phyloP scores from a whole-genome alignment of 2,113 vertebrate genomes.

The Felis catus region F.catus_Fca126_mat1.0 CM031423.1:87664501-87665000 shows the following conservation, averaged over 20 bases:
- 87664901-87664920: neutral
- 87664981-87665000: neutral
- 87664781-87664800: neutral
- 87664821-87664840: neutral
- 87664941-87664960: neutral
- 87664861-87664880: neutral
- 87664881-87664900: neutral
- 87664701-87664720: neutral
- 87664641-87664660: neutral
- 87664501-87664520: neutral
- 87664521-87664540: neutral
- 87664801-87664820: neutral
- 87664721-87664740: neutral
- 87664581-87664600: neutral
- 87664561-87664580: neutral
- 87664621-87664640: neutral
- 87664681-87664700: neutral
- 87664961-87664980: neutral
- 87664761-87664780: neutral
- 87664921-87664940: neutral
- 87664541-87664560: neutral
- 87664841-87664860: neutral
- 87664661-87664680: neutral
- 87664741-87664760: neutral
- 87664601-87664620: neutral